Percentiles rank a stretch among this genome's conserved stretches.
Evolutionary conservation across 2,888 invertebrate species (phyloP).

Genomic region (Netelia fuscicornis): DNA sequence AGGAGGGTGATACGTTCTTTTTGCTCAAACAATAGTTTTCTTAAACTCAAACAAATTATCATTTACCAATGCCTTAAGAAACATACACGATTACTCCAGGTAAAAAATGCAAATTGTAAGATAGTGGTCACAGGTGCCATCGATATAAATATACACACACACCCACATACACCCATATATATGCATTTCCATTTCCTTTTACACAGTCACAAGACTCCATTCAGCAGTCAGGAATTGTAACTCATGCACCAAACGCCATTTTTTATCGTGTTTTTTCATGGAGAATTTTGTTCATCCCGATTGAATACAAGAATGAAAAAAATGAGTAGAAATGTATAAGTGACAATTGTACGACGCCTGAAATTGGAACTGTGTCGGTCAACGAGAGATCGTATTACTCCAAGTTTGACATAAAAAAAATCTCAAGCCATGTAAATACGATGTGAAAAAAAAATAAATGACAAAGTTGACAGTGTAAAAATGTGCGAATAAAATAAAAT

Average conservation of each 20-base stretch:
- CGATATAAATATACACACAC: conserved; percentile 12
- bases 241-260: conserved; percentile 18
- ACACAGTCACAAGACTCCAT: background rate
- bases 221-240: background rate
- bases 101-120: conserved; percentile 1
- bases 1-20: background rate
- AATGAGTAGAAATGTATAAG: too few relatives aligned
- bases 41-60: background rate
- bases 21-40: background rate
- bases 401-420: too few relatives aligned
- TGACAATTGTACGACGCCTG: too few relatives aligned
- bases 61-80: background rate
- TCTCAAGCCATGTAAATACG: too few relatives aligned
- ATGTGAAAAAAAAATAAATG: too few relatives aligned
- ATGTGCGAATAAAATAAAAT: conserved; percentile 26
- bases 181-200: background rate
- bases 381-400: too few relatives aligned
- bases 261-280: too few relatives aligned
- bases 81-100: background rate
- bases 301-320: too few relatives aligned
- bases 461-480: background rate
- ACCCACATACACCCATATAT: background rate
- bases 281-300: too few relatives aligned
- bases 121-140: background rate
- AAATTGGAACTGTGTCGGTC: too few relatives aligned